Evolutionary conservation across 2,113 vertebrate species (phyloP), one percentile per base, ranked within the genome.

Genomic region (Catagonus wagneri): DNA sequence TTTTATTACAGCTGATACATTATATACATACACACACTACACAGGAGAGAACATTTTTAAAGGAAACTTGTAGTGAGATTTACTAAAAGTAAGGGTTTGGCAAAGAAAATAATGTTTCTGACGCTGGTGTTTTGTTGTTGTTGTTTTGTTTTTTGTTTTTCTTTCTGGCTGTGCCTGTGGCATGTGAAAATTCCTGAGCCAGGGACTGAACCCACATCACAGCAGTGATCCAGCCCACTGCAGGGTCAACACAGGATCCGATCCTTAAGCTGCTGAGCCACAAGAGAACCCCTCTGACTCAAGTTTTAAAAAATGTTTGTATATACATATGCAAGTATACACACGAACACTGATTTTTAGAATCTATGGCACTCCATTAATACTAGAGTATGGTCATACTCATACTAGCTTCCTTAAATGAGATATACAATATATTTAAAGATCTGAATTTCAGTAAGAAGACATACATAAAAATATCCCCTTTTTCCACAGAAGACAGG

Each of bases 1-100:
- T 29, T 90, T 83, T 52, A 87, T 50, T 61, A 72, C 25, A 93
- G 69, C 65, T 90, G 76, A 76, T 9, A 52, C 2, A 44, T 44
- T 44, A 4, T 44, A 72, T 29, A 58, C 20, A 72, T 0, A 80
- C 6, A 89, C 1, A 61, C 15, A 52, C 56, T 54, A 74, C 14
- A 66, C n/a, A n/a, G n/a, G 56, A 69, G 92, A 88, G 7, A 86
- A 58, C 39, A 93, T 58, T 83, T 96, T 87, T 92, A 90, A 87
- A 87, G 29, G 50, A 54, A 90, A 90, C 66, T 84, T 63, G 36
- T 80, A 74, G 39, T 44, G 68, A 65, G 83, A 76, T 74, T 92
- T 95, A n/a, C 63, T 68, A 93, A 80, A 86, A 20, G 36, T 52
- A 89, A 96, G 32, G 13, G 78, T 78, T 72, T 54, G 52, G 17